These are phyloP conservation scores for Habroteleia sp. DNA, from an alignment of 2,888 invertebrate species.

Conservation along the genomic window DNA sequence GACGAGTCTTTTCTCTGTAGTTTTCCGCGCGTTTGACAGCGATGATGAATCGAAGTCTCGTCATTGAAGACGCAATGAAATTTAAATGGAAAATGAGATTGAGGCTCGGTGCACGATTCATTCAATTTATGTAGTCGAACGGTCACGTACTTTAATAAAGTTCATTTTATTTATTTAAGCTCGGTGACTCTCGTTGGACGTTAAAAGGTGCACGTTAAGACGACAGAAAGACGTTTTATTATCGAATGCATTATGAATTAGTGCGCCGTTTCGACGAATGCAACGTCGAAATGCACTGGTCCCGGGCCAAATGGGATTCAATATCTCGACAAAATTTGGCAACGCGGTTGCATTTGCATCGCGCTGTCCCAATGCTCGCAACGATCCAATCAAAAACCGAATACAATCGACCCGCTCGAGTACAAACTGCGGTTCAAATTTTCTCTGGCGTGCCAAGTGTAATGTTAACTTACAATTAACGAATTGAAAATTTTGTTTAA, in stretches of 20 bases:
- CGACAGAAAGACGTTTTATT: background rate
- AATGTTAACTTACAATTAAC: no score
- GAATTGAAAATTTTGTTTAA: no score
- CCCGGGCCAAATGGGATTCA: background rate
- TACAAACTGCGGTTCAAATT: no score
- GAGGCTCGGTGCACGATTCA: background rate
- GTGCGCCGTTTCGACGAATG: background rate
- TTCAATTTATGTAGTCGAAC: conserved; percentile 6
- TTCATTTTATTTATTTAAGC: conserved; percentile 22
- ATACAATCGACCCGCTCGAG: no score
- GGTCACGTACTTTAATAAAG: conserved; percentile 8
- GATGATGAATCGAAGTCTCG: conserved; percentile 4
- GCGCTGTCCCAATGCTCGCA: no score
- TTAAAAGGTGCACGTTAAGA: conserved; percentile 1
- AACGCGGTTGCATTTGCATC: background rate
- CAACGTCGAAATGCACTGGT: background rate
- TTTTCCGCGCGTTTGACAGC: no score
- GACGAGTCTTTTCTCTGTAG: no score
- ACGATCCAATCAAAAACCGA: no score
- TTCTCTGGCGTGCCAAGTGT: no score
- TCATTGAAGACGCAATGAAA: conserved; percentile 7
- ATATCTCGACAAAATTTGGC: conserved; percentile 7
- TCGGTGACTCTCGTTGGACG: conserved; percentile 2
- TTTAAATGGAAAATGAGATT: conserved; percentile 16
- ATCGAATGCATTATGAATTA: conserved; percentile 4